These are phyloP conservation scores for Phoebastria nigripes DNA, from an alignment of 2,797 vertebrate genomes.

Conservation along the genomic window DNA sequence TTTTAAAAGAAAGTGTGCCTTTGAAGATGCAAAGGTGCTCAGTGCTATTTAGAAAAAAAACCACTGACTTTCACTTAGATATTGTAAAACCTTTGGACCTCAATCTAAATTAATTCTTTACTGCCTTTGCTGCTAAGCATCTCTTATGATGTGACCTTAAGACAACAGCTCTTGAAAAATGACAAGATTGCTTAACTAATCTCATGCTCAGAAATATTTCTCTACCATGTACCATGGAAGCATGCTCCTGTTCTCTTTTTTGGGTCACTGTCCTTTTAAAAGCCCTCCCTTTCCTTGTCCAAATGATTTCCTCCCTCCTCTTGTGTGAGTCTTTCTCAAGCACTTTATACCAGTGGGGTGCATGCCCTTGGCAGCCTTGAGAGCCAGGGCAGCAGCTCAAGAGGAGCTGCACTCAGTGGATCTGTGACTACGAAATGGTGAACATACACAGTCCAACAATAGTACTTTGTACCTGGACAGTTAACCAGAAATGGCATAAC, in stretches of 20 bases:
- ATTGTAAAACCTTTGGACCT: background rate
- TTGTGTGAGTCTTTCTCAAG: background rate
- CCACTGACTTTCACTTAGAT: background rate
- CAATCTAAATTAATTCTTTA: conserved; percentile 1
- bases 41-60: background rate
- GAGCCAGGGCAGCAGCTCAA: background rate
- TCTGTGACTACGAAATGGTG: background rate
- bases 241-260: background rate
- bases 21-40: background rate
- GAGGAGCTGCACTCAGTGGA: background rate
- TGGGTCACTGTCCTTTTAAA: background rate
- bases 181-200: background rate
- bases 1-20: background rate
- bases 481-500: background rate
- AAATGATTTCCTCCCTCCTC: background rate
- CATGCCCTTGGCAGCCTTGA: background rate
- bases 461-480: background rate
- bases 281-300: background rate
- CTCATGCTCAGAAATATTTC: background rate
- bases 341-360: background rate
- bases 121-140: background rate
- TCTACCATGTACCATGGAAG: background rate
- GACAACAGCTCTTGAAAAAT: background rate
- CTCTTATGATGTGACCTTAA: background rate
- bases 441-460: background rate